These are phyloP conservation scores for Xestobium rufovillosum DNA, from an alignment of 2,888 invertebrate species.

Conservation along the genomic window DNA sequence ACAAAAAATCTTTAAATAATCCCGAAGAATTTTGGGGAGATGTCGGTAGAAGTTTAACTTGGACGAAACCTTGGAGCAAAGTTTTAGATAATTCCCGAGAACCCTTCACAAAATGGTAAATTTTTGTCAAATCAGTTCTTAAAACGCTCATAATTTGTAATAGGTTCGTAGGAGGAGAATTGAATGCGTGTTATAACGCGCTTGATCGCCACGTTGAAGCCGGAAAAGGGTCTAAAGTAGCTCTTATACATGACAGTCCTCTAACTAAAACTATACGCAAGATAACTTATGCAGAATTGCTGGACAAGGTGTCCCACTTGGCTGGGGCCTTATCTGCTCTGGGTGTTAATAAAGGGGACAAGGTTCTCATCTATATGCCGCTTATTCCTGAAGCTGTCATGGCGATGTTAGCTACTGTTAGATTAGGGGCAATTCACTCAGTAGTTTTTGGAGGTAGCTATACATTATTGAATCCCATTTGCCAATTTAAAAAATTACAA, in stretches of 20 bases:
- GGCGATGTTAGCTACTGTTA: constrained; percentile 79
- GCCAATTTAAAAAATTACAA: constrained; percentile 9
- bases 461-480: not conserved
- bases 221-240: constrained; percentile 70
- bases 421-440: constrained; percentile 88
- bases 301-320: constrained; percentile 67
- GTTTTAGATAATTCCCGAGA: constrained; percentile 76
- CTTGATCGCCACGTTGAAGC: constrained; percentile 80
- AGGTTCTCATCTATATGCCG: constrained; percentile 92
- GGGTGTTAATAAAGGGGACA: constrained; percentile 75
- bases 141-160: constrained; percentile 11
- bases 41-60: constrained; percentile 62
- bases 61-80: constrained; percentile 78
- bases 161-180: constrained; percentile 83
- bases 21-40: constrained; percentile 85
- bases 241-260: constrained; percentile 87
- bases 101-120: constrained; percentile 86
- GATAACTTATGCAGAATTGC: constrained; percentile 74
- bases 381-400: constrained; percentile 85
- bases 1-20: constrained; percentile 60
- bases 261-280: constrained; percentile 67
- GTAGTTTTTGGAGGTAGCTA: constrained; percentile 82
- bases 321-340: constrained; percentile 71
- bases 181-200: constrained; percentile 91
- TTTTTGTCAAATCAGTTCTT: constrained; percentile 8